Conservation (phyloP, 2,113 vertebrate species). For the Natator depressus region DNA sequence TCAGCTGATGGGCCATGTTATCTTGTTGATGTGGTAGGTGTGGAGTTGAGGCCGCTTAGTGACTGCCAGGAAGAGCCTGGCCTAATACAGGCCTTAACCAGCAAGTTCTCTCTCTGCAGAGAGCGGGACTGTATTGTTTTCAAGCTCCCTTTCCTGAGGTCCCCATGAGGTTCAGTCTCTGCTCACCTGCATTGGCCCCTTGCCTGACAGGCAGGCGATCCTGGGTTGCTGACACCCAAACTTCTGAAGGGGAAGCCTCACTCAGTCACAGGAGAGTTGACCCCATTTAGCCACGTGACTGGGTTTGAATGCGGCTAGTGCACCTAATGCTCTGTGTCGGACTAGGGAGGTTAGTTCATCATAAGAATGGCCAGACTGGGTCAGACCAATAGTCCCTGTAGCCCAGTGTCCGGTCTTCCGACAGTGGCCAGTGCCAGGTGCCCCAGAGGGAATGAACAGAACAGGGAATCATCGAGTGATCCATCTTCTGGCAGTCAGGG, state of each 20-base stretch:
- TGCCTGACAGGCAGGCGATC: not conserved
- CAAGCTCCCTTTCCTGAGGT: no score
- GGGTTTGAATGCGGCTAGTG: not conserved
- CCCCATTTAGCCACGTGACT: rapidly evolving
- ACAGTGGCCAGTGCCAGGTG: not conserved
- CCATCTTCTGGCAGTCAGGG: not conserved
- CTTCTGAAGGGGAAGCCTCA: not conserved
- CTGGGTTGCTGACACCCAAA: not conserved
- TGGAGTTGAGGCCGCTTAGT: not conserved
- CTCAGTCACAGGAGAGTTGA: not conserved
- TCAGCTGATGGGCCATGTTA: no score
- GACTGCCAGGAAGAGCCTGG: not conserved
- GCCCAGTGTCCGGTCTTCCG: not conserved
- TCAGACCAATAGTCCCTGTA: not conserved
- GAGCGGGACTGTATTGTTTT: not conserved
- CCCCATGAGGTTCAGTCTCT: not conserved
- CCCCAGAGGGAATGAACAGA: not conserved
- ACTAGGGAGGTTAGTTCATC: not conserved
- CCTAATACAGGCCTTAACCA: not conserved
- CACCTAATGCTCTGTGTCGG: not conserved
- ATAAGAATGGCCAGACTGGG: not conserved
- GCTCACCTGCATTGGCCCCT: not conserved
- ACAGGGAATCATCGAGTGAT: not conserved
- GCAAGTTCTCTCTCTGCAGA: not conserved
- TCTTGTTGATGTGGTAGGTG: no score